Conservation (phyloP, 2,797 vertebrate genomes). For the Anguilla megastoma region DNA sequence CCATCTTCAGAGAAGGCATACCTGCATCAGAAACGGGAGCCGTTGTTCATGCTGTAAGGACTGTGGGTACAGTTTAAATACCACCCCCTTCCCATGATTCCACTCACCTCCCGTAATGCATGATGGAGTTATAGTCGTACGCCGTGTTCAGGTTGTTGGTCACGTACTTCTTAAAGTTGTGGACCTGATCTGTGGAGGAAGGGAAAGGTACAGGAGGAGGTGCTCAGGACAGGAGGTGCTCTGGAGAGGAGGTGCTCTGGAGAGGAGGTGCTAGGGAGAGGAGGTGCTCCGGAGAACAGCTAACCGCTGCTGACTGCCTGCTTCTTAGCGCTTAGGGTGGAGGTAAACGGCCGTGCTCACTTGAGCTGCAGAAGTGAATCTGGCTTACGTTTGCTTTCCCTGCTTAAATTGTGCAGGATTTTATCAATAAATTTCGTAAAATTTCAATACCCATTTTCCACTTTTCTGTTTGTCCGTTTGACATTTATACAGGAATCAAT, state of each 20-base stretch:
- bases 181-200: constrained; percentile 61
- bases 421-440: no score
- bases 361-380: neutral
- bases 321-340: neutral
- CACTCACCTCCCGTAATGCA: constrained; percentile 85
- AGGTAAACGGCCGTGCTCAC: neutral
- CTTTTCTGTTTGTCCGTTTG: no score
- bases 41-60: neutral
- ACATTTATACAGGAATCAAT: no score
- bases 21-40: constrained; percentile 58
- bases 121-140: constrained; percentile 84
- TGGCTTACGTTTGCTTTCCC: neutral
- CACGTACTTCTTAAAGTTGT: constrained; percentile 79
- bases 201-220: neutral
- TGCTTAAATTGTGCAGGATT: no score
- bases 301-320: neutral
- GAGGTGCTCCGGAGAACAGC: neutral
- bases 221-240: no score
- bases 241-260: neutral
- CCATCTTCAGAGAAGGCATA: constrained; percentile 71
- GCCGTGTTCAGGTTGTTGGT: constrained; percentile 83
- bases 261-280: neutral
- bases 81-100: neutral
- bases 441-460: no score
- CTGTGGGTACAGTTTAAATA: neutral